Evolutionary conservation across 2,113 vertebrate genomes (phyloP).

Genomic region (Lophotis ruficrista): DNA sequence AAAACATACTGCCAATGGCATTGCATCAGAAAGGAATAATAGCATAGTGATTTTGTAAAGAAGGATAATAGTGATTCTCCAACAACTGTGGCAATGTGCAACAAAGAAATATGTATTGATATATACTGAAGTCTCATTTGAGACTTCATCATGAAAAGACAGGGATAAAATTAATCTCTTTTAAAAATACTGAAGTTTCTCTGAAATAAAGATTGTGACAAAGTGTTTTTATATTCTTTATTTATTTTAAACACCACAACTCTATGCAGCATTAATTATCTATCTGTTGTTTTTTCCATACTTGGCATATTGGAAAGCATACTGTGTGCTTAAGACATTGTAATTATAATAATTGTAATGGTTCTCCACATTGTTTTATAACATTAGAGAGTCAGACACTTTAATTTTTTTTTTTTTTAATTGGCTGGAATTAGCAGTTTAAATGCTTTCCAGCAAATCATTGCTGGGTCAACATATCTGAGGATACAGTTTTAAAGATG

Average conservation of each 20-base stretch:
- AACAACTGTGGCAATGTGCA: background rate
- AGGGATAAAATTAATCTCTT: background rate
- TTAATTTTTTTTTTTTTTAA: background rate
- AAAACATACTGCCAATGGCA: background rate
- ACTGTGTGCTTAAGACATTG: background rate
- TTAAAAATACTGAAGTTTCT: background rate
- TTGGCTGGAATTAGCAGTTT: conserved; percentile 47
- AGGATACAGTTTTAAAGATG: conserved; percentile 21
- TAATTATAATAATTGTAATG: background rate
- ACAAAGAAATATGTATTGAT: background rate
- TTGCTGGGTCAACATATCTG: conserved; percentile 21
- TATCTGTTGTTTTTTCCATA: background rate
- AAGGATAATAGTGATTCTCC: background rate
- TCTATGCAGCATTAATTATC: background rate
- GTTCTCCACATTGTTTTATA: background rate
- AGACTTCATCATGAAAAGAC: background rate
- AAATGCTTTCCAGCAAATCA: conserved; percentile 19
- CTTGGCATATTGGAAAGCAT: background rate
- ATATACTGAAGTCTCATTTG: background rate
- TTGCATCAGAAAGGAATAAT: background rate
- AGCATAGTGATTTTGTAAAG: background rate
- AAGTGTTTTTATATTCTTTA: background rate
- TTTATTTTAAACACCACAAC: background rate
- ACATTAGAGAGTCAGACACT: background rate
- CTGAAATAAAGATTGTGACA: background rate